Conservation (phyloP, 2,113 vertebrate genomes). For the Phylloscopus trochiloides region DNA sequence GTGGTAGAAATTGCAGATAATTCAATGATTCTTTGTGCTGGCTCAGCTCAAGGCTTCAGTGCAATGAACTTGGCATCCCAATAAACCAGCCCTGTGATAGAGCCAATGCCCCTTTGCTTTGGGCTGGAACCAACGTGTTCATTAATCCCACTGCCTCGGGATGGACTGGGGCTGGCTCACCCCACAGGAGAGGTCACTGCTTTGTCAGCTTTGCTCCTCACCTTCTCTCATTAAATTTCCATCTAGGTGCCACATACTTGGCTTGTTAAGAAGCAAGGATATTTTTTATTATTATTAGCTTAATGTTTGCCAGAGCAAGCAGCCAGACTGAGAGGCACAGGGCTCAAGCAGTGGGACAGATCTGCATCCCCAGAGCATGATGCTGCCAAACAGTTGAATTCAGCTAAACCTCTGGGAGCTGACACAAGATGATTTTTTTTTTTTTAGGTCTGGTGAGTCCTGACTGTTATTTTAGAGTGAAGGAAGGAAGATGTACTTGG, state of each 20-base stretch:
- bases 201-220: conserved; percentile 18
- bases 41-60: conserved; percentile 30
- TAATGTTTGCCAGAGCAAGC: neutral
- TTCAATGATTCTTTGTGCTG: conserved; percentile 25
- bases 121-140: neutral
- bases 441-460: neutral
- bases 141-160: neutral
- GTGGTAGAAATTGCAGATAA: neutral
- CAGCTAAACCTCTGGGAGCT: neutral
- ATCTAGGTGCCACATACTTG: neutral
- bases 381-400: neutral
- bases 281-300: neutral
- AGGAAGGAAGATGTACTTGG: neutral
- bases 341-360: neutral
- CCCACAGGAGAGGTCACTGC: conserved; percentile 5
- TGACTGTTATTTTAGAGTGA: neutral
- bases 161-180: neutral
- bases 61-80: neutral
- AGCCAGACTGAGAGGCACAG: neutral
- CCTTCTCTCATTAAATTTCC: conserved; percentile 35
- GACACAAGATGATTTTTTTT: neutral
- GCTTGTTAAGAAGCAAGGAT: neutral
- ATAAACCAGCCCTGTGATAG: neutral
- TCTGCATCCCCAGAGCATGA: neutral
- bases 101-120: neutral